Evolutionary conservation across 2,797 vertebrate species (phyloP).

Genomic region (Echiichthys vipera): DNA sequence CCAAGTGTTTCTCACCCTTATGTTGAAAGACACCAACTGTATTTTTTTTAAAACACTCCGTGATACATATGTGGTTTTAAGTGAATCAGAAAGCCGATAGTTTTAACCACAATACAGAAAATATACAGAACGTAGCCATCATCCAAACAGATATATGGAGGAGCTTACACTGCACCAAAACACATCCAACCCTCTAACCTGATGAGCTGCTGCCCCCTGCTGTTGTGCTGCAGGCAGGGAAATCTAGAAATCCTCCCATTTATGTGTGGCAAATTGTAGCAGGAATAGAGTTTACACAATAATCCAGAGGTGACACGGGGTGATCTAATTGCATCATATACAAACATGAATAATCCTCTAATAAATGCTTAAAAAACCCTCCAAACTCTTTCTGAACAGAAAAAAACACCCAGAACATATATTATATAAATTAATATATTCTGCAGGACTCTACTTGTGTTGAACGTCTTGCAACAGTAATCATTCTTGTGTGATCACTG

Average conservation of each 20-base stretch:
- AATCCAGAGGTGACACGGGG: not conserved
- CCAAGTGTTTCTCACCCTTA: not conserved
- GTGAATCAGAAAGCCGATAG: not conserved
- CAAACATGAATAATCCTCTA: not conserved
- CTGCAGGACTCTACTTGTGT: constrained; percentile 6
- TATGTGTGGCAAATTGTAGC: not conserved
- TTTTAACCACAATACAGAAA: not conserved
- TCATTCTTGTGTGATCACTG: constrained; percentile 11
- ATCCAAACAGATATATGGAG: not conserved
- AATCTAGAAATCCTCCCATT: not conserved
- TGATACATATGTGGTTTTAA: not conserved
- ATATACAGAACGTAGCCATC: not conserved
- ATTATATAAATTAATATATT: too few relatives aligned
- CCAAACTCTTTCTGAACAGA: not conserved
- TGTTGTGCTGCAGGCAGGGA: constrained; percentile 36
- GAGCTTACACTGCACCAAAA: not conserved
- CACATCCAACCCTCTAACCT: constrained; percentile 1
- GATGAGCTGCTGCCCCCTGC: constrained; percentile 76
- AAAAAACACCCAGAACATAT: not conserved
- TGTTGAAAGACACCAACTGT: not conserved
- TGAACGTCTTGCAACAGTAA: constrained; percentile 27
- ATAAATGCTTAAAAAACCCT: not conserved
- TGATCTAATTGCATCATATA: not conserved
- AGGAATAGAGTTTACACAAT: not conserved
- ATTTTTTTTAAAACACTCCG: not conserved